Conservation (phyloP, 92 coral and sea anemone species). For the Meandrina meandrites region DNA sequence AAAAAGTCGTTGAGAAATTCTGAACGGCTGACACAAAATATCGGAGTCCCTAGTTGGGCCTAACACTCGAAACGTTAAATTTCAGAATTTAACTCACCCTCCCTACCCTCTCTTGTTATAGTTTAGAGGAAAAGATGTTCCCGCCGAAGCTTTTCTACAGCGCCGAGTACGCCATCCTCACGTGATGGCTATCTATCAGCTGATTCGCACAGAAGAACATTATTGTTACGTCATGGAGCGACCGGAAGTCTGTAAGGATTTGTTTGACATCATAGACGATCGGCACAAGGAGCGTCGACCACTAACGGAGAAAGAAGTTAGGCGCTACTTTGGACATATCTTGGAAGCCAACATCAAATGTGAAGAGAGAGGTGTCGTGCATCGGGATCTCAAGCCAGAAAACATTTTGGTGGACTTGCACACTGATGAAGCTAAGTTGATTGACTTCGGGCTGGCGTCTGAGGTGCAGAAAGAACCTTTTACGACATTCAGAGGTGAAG, state of each 20-base stretch:
- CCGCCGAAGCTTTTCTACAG: conserved; percentile 26
- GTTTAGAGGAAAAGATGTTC: conserved; percentile 5
- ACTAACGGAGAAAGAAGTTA: conserved; percentile 17
- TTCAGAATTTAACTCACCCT: background rate
- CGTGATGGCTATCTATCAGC: conserved; percentile 22
- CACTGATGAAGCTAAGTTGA: conserved; percentile 36
- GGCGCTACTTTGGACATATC: conserved; percentile 22
- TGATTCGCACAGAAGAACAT: conserved; percentile 12
- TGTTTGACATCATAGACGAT: conserved; percentile 15
- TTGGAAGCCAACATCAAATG: conserved; percentile 30
- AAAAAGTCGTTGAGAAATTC: too few relatives aligned
- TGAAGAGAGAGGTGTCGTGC: conserved; percentile 28
- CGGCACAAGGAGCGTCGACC: background rate
- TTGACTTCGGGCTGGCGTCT: conserved; percentile 39
- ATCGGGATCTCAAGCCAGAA: conserved; percentile 36
- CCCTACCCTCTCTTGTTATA: background rate
- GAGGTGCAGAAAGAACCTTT: conserved; percentile 21
- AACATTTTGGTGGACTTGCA: conserved; percentile 32
- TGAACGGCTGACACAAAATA: too few relatives aligned
- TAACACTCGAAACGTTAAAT: background rate
- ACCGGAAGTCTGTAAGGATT: conserved; percentile 28
- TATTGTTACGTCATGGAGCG: conserved; percentile 33
- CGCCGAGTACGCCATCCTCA: conserved; percentile 3
- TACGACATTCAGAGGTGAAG: conserved; percentile 24
- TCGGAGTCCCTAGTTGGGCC: background rate